A percentile compares a stretch with the other conserved stretches of the same genome.
These are phyloP conservation scores for Anabas testudineus DNA, from an alignment of 2,797 vertebrate genomes.

Conservation along the genomic window DNA sequence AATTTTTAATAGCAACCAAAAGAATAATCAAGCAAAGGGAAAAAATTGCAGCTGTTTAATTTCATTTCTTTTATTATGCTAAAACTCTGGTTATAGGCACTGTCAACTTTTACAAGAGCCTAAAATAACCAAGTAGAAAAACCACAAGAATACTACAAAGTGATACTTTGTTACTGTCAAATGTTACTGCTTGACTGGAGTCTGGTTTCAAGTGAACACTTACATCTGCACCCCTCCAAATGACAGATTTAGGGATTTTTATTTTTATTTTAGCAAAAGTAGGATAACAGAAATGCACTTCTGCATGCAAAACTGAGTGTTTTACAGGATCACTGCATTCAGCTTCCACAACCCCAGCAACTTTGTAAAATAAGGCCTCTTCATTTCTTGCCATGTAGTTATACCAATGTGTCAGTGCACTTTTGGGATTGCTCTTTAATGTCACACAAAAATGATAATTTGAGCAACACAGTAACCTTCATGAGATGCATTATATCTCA, in stretches of 20 bases:
- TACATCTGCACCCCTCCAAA: conserved; percentile 71
- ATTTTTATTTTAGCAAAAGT: conserved; percentile 1
- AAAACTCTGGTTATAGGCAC: conserved; percentile 61
- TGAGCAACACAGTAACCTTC: conserved; percentile 3
- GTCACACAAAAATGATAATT: conserved; percentile 4
- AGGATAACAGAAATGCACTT: conserved; percentile 13
- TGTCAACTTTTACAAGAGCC: conserved; percentile 54
- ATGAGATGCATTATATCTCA: conserved; percentile 19
- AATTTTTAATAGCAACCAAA: conserved; percentile 69
- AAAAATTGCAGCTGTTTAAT: conserved; percentile 53
- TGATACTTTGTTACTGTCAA: conserved; percentile 13
- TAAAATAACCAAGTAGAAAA: conserved; percentile 58
- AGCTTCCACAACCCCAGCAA: conserved; percentile 6
- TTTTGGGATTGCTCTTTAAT: background rate
- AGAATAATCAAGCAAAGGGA: conserved; percentile 39
- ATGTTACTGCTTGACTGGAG: conserved; percentile 18
- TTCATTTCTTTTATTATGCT: conserved; percentile 48
- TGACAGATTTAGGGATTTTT: conserved; percentile 52
- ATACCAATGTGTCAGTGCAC: conserved; percentile 1
- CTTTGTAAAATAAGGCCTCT: conserved; percentile 1
- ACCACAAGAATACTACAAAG: conserved; percentile 29
- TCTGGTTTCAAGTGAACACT: conserved; percentile 22
- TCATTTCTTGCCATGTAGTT: conserved; percentile 3
- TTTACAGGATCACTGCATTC: conserved; percentile 7
- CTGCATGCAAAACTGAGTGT: conserved; percentile 1